Conservation (phyloP, 2,888 invertebrate species). For the Yponomeuta sedellus region DNA sequence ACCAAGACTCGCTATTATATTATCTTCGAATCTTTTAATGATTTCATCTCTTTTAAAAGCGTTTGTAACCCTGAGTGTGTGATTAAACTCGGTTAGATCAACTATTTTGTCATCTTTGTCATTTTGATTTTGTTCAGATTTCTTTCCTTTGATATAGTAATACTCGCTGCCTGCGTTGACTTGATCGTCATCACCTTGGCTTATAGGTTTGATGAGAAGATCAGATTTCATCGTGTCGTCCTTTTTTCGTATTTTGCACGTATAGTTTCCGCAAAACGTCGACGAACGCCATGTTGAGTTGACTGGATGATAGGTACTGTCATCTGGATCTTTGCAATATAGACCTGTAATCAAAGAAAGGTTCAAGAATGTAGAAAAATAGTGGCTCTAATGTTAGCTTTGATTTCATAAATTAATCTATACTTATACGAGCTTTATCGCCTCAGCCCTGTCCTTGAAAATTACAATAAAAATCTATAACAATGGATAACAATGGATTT, state of each 20-base stretch:
- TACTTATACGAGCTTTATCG: too few relatives aligned
- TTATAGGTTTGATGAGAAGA: not conserved
- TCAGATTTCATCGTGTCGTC: slow-evolving; percentile 31
- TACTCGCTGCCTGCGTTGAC: not conserved
- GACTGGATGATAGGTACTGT: slow-evolving; percentile 48
- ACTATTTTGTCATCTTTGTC: not conserved
- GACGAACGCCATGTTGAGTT: slow-evolving; percentile 60
- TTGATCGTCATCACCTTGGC: not conserved
- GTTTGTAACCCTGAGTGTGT: too few relatives aligned
- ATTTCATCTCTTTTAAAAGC: not conserved
- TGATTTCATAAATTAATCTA: too few relatives aligned
- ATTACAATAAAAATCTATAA: too few relatives aligned
- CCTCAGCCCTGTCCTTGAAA: too few relatives aligned
- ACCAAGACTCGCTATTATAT: not conserved
- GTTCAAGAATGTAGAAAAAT: not conserved
- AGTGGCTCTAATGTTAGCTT: too few relatives aligned
- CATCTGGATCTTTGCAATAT: slow-evolving; percentile 65
- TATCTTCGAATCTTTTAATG: slow-evolving; percentile 3
- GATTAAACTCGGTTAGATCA: not conserved
- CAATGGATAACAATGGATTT: too few relatives aligned
- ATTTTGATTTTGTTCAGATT: not conserved
- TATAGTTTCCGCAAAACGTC: slow-evolving; percentile 64
- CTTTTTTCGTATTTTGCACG: slow-evolving; percentile 50
- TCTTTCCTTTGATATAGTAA: not conserved
- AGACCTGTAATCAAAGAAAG: slow-evolving; percentile 44